Base-by-base conservation (phyloP, 2,888 invertebrate species). In the Keiferia lycopersicella region DNA sequence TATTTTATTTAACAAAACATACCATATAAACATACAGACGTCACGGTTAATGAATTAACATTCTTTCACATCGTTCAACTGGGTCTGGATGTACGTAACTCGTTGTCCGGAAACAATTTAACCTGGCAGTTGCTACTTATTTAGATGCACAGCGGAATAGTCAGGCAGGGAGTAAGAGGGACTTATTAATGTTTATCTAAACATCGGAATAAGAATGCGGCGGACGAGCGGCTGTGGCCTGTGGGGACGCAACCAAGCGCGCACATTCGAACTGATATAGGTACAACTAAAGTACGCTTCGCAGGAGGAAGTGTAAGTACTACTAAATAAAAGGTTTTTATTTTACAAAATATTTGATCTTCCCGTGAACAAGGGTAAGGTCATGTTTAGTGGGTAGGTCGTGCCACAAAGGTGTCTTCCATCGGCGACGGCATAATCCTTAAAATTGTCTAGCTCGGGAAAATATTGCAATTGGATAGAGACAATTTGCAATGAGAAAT, bases 161-260 rank as follows among this genome's bases (percentile, higher is more conserved):
- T 34, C 56, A 79, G 56, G 56, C 56, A 79, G 78, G 82, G 77
- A 79, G 75, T 69, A 73, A 71, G 71, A 73, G 77, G 79, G 82
- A 79, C 81, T 82, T 86, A 86, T 86, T 84, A 86, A 86, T 85
- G 84, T 87, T 89, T 89, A 91, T 91, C 89, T 88, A 82, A 84
- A 79, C 84, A 89, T 89, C 88, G 76, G 83, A 88, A 88, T 87
- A 83, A 82, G 82, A 87, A 88, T 85, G 83, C 80, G 77, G 75
- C 72, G 78, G 80, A 77, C 81, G 77, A 56, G 34, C 30, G 70
- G 18, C 53, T 34, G 77, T 71, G 79, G 78, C 77, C 84, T 73
- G 83, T 79, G 71, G 83, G 79, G 82, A 82, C 71, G 77, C 88
- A 88, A 69, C 84, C 80, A 82, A 83, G 87, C 90, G 88, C 82